Percentiles rank a stretch among this genome's conserved stretches.
Evolutionary conservation across 2,888 invertebrate genomes (phyloP).

Genomic region (Xiphydria camelus): DNA sequence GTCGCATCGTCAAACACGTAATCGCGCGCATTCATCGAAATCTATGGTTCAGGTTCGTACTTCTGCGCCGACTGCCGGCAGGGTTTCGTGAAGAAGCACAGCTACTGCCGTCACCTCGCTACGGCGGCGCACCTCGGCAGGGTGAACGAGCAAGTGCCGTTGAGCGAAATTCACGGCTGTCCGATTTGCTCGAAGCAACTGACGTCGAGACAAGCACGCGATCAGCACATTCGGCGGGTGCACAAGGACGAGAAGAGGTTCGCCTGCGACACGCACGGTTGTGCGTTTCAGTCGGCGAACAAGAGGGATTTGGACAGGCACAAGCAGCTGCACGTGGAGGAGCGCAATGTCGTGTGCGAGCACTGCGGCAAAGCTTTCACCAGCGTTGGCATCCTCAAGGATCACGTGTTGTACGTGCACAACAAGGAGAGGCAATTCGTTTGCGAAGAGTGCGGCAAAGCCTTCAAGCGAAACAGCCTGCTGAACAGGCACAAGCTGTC

Average conservation of each 20-base stretch:
- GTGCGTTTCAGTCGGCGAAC: slow-evolving; percentile 45
- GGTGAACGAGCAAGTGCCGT: slow-evolving; percentile 34
- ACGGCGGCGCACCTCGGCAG: slow-evolving; percentile 35
- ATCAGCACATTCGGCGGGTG: slow-evolving; percentile 45
- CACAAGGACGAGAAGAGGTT: slow-evolving; percentile 45
- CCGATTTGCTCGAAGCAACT: slow-evolving; percentile 46
- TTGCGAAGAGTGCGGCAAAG: slow-evolving; percentile 50
- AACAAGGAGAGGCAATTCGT: slow-evolving; percentile 47
- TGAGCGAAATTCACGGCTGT: slow-evolving; percentile 40
- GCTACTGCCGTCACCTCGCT: slow-evolving; percentile 37
- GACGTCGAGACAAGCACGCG: slow-evolving; percentile 44
- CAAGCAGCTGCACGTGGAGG: slow-evolving; percentile 45
- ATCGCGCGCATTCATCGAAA: neutral
- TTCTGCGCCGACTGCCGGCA: slow-evolving; percentile 39
- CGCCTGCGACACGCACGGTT: slow-evolving; percentile 43
- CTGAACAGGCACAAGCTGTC: slow-evolving; percentile 48
- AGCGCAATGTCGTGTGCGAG: slow-evolving; percentile 48
- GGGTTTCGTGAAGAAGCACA: slow-evolving; percentile 35
- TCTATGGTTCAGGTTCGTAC: slow-evolving; percentile 26
- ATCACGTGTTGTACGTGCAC: slow-evolving; percentile 51
- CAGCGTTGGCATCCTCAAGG: slow-evolving; percentile 48
- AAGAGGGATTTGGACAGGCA: slow-evolving; percentile 49
- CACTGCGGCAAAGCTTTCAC: slow-evolving; percentile 53
- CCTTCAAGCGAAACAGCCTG: slow-evolving; percentile 52
- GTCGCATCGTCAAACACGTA: neutral